A percentile compares a stretch with the other conserved stretches of the same genome.
phyloP scores from a whole-genome alignment of 2,797 vertebrate species.

The Dallia pectoralis region DNA sequence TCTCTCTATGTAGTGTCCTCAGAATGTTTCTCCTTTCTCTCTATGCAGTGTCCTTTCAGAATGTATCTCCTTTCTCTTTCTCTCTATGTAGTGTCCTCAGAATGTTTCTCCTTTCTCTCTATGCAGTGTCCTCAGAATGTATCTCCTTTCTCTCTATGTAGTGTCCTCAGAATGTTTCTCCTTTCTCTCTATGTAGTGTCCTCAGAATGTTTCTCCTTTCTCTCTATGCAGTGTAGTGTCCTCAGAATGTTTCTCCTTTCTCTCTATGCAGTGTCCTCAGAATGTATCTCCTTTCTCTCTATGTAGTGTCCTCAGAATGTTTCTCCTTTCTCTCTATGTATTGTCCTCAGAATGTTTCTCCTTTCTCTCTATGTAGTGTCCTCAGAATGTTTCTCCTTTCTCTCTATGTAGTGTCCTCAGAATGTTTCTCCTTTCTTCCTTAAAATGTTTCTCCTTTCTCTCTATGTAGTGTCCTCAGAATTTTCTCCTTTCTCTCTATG shows the following conservation, averaged over 20 bases:
- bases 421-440: slow-evolving; percentile 56
- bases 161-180: slow-evolving; percentile 69
- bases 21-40: slow-evolving; percentile 55
- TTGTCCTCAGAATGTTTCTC: no score
- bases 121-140: no score
- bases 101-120: slow-evolving; percentile 56
- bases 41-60: slow-evolving; percentile 71
- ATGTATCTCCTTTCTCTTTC: slow-evolving; percentile 54
- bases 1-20: slow-evolving; percentile 71
- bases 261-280: no score
- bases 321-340: slow-evolving; percentile 39
- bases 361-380: slow-evolving; percentile 71
- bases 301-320: slow-evolving; percentile 72
- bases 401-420: slow-evolving; percentile 67
- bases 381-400: slow-evolving; percentile 61
- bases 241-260: slow-evolving; percentile 61
- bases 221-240: slow-evolving; percentile 68
- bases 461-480: slow-evolving; percentile 72
- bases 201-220: slow-evolving; percentile 61
- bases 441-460: no score
- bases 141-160: slow-evolving; percentile 69
- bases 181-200: slow-evolving; percentile 61
- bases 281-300: no score
- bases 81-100: slow-evolving; percentile 71
- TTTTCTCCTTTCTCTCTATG: slow-evolving; percentile 59